Conservation (phyloP, 1,140 invertebrate species). For the Ceratitis capitata region DNA sequence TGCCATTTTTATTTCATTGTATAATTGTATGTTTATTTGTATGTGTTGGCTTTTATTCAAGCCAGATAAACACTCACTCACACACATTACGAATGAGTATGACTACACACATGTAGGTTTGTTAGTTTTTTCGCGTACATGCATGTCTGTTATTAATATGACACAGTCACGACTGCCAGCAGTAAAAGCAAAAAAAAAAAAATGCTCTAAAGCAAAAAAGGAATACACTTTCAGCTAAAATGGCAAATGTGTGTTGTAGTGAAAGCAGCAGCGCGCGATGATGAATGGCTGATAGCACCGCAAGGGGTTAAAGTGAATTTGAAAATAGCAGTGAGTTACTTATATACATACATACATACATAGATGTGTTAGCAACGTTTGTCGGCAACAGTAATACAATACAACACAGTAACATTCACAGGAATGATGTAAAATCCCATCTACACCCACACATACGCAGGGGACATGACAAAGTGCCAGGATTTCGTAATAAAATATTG, state of each 20-base stretch:
- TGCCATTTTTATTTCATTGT: neutral
- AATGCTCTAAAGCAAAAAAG: neutral
- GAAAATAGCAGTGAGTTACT: slow-evolving; percentile 7
- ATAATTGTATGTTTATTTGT: neutral
- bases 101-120: too few relatives aligned
- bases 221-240: neutral
- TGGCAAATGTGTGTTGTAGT: neutral
- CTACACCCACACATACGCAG: neutral
- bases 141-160: neutral
- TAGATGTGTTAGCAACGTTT: slow-evolving; percentile 23
- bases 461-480: slow-evolving; percentile 39
- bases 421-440: neutral
- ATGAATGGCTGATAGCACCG: slow-evolving; percentile 62
- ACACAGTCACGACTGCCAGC: neutral
- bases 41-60: neutral
- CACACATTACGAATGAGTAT: too few relatives aligned
- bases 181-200: neutral
- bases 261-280: slow-evolving; percentile 47
- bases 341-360: too few relatives aligned
- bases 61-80: too few relatives aligned
- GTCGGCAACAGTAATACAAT: neutral
- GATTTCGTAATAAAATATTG: slow-evolving; percentile 4
- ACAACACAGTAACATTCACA: too few relatives aligned
- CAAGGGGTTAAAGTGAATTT: slow-evolving; percentile 51
- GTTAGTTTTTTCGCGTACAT: neutral